A percentile compares a stretch with the other conserved stretches of the same genome.
Conservation (phyloP, 2,113 vertebrate species). For the Bungarus multicinctus region DNA sequence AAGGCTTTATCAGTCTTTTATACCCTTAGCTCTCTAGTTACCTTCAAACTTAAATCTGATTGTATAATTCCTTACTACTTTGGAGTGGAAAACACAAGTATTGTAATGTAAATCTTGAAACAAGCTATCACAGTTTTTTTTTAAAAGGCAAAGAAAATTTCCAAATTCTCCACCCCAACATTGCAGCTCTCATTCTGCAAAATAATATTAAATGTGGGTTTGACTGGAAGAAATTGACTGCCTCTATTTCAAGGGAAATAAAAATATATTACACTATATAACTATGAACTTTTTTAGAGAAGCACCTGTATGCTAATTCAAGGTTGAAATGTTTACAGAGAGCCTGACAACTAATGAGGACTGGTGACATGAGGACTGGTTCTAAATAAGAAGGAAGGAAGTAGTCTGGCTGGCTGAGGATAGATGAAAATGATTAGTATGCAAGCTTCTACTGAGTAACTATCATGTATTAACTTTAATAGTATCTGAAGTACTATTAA, state of each 20-base stretch:
- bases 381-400: neutral
- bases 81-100: neutral
- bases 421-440: neutral
- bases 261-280: neutral
- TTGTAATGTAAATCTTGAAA: neutral
- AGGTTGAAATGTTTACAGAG: neutral
- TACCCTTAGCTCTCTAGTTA: neutral
- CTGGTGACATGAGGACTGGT: neutral
- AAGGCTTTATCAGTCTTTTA: neutral
- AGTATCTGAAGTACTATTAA: constrained; percentile 44
- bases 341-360: neutral
- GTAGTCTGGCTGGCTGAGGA: neutral
- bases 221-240: neutral
- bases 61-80: neutral
- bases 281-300: neutral
- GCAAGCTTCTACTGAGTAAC: neutral
- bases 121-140: neutral
- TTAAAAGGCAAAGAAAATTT: neutral
- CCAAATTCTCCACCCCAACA: neutral
- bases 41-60: neutral
- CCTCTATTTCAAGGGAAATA: neutral
- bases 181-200: neutral
- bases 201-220: neutral
- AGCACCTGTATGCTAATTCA: neutral
- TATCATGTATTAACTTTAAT: constrained; percentile 18